Evolutionary conservation across 2,113 vertebrate genomes (phyloP), one percentile per base, ranked within the genome.

Genomic region (Pleuronectes platessa): DNA sequence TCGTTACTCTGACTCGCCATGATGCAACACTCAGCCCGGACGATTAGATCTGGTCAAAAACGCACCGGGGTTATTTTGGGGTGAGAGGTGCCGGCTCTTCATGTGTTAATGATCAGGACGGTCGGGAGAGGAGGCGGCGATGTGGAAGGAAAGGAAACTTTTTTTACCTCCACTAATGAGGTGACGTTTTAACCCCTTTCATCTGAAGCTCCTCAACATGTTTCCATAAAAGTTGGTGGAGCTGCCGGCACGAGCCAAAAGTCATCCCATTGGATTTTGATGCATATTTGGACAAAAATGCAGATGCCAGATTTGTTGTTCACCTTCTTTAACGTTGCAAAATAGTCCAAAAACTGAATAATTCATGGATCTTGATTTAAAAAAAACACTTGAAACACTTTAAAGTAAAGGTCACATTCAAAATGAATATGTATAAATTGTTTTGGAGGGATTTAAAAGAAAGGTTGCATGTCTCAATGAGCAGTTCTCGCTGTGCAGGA

Each of bases 21-120:
- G 58, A 82, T 68, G 79, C 75, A 59, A 8, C 65, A 27, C 76
- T 65, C 47, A 60, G 70, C 67, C 58, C 68, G 18, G 56, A 40
- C 60, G 26, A 26, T 63, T 68, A 14, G 2, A 56, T 65, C 8
- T 66, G 5, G 54, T 75, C 37, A 51, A 68, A 6, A 65, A 79
- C n/a, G 63, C 67, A 3, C 63, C 13, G n/a, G 54, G 64, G 66
- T 73, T 73, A 54, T 26, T 71, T 20, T n/a, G 21, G 45, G 24
- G 35, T 1, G 9, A 12, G 37, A 40, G 37, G 37, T 40, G 37
- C 9, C 37, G 37, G 10, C 37, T 40, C 12, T 9, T 54, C 24
- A 15, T 2, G 15, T 12, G 37, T 6, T 49, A 49, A 51, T 51
- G 14, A 18, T 18, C 47, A 2, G 11, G 40, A 17, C 17, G 11